phyloP scores from a whole-genome alignment of 2,888 invertebrate species.

The Andrena dorsata region DNA sequence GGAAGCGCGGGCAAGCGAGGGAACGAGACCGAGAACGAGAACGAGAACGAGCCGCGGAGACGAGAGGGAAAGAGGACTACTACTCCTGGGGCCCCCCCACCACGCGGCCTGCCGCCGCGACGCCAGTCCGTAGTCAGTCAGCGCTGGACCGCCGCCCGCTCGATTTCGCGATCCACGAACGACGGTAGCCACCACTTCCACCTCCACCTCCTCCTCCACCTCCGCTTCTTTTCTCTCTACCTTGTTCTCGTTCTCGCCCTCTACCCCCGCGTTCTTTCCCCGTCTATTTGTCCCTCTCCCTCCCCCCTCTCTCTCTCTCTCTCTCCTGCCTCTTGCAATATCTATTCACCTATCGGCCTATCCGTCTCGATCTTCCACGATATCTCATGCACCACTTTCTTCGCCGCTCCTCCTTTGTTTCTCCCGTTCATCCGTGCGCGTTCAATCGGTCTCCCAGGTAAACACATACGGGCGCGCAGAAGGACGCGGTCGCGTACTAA shows the following conservation, averaged over 20 bases:
- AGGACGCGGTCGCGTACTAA: conserved; percentile 21
- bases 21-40: conserved; percentile 53
- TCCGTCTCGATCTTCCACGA: conserved; percentile 12
- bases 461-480: conserved; percentile 9
- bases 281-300: conserved; percentile 1
- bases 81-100: conserved; percentile 77
- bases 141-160: conserved; percentile 85
- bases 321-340: neutral
- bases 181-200: conserved; percentile 72
- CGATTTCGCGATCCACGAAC: conserved; percentile 78
- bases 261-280: conserved; percentile 21
- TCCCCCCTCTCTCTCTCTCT: neutral
- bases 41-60: conserved; percentile 54
- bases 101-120: conserved; percentile 80
- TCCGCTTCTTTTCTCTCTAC: conserved; percentile 65
- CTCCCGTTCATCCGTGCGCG: conserved; percentile 33
- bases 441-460: conserved; percentile 46
- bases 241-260: conserved; percentile 55
- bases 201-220: conserved; percentile 63
- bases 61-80: conserved; percentile 74
- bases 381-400: conserved; percentile 24
- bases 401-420: conserved; percentile 12
- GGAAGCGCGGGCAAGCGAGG: conserved; percentile 67
- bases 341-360: conserved; percentile 21
- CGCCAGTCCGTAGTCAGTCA: conserved; percentile 84